Percentiles rank a stretch among this genome's conserved stretches.
Conservation (phyloP, 1,140 invertebrate genomes). For the Bactericera cockerelli region DNA sequence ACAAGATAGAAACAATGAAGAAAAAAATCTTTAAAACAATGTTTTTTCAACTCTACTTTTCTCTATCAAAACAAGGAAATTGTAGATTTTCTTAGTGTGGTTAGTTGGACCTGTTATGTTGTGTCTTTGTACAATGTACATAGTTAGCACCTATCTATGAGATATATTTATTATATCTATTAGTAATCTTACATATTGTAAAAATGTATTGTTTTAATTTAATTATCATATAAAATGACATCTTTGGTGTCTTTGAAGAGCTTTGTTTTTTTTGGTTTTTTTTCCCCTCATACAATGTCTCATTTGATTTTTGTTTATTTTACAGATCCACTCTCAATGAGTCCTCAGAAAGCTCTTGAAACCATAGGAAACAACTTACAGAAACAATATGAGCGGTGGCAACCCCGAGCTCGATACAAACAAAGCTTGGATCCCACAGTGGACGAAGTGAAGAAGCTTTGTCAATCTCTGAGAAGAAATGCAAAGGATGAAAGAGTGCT, state of each 20-base stretch:
- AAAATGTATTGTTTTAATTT: too few species aligned
- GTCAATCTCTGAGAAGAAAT: conserved; percentile 84
- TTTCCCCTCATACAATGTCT: too few species aligned
- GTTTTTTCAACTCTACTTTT: conserved; percentile 18
- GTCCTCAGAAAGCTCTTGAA: conserved; percentile 86
- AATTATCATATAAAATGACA: too few species aligned
- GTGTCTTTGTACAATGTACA: too few species aligned
- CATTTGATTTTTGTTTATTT: too few species aligned
- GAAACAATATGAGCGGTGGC: conserved; percentile 95
- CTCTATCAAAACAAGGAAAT: background rate
- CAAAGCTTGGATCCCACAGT: conserved; percentile 92
- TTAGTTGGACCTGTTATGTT: background rate
- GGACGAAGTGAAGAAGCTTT: conserved; percentile 96
- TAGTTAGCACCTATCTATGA: too few species aligned
- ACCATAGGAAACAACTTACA: conserved; percentile 81
- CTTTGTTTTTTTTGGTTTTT: too few species aligned
- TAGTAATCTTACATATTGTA: too few species aligned
- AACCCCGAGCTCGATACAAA: conserved; percentile 90
- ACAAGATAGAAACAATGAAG: background rate
- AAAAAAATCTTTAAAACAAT: background rate
- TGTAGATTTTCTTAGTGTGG: background rate
- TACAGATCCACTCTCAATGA: conserved; percentile 63
- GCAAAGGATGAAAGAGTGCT: conserved; percentile 97
- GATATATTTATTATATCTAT: too few species aligned
- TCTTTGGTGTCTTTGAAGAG: too few species aligned